Evolutionary conservation across 2,888 invertebrate genomes (phyloP), one percentile per base, ranked within the genome.

Genomic region (Rhingia campestris): DNA sequence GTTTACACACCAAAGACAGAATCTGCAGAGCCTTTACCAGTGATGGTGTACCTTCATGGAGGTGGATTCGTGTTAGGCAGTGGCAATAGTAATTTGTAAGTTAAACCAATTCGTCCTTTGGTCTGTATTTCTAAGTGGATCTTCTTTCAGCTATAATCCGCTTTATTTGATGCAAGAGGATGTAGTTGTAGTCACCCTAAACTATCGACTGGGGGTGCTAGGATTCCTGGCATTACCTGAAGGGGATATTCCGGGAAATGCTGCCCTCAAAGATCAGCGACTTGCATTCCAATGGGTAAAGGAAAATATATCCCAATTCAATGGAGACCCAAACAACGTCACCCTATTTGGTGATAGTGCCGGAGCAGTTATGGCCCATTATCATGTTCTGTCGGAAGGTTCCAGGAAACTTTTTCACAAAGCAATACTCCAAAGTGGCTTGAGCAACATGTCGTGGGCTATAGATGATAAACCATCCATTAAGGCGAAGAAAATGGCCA

Each of bases 11-110:
- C 91, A 0, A 88, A 89, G 45, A 47, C 14, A 4, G 87, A 81
- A 4, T 3, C 51, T 1, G 59, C 74, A n/a, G 49, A 70, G 6
- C 87, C 86, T 0, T 63, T 90, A 12, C 89, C 91, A 0, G 91
- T 91, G 4, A 91, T 91, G 90, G 90, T 91, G 0, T 91, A 89
- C 88, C 88, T 91, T 51, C 91, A 91, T 86, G 91, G 91, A 0
- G 91, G 91, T 0, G 91, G 89, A 5, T 91, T 88, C 75, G 81
- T 82, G 37, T 88, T 89, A 81, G 91, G 91, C 33, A 89, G 86
- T 64, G 90, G 90, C 12, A 89, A 89, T 74, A 88, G 87, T 41
- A 89, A 91, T 61, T 88, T 88, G 91, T 91, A 79, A 86, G 81
- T 61, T n/a, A 0, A 51, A n/a, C 0, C 47, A 12, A 2, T 6